Evolutionary conservation across 1,140 invertebrate genomes (phyloP), one percentile per base, ranked within the genome.

Genomic region (Samia ricini): DNA sequence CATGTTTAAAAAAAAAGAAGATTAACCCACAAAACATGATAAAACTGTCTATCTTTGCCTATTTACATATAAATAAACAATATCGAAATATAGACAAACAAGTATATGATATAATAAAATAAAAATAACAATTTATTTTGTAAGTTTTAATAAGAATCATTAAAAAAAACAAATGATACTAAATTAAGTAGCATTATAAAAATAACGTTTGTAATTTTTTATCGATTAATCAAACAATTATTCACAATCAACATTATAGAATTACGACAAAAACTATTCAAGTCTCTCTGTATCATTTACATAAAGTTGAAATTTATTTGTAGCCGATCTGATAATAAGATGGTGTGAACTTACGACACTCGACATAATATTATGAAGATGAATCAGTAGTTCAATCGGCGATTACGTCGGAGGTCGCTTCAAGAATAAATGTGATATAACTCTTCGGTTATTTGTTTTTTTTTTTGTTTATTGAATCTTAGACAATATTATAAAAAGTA

Each of bases 401-500:
- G 22, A 7, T 26, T 24, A 36, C 42, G 56, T 57, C 56, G 26
- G 26, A 56, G 56, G 56, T 57, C 10, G 54, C n/a, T 51, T 51
- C n/a, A 57, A 36, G 20, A 57, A 36, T 57, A 57, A 57, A 57
- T 36, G n/a, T 57, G 56, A 21, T 19, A 56, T 57, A 36, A 57
- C 26, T 19, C 12, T 36, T 20, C 22, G 18, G 56, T 33, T 36
- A 21, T 36, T 57, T 36, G 4, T 20, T 20, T 8, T n/a, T 54
- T 36, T 42, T 8, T 15, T 42, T 10, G 3, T 42, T 15, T 10
- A n/a, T n/a, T n/a, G n/a, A n/a, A n/a, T n/a, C n/a, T n/a, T n/a
- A n/a, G n/a, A n/a, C n/a, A n/a, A n/a, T n/a, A n/a, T n/a, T n/a
- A n/a, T n/a, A n/a, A n/a, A n/a, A n/a, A n/a, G n/a, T n/a, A n/a